Conservation (phyloP, 1,140 invertebrate genomes). For the Apis florea region DNA sequence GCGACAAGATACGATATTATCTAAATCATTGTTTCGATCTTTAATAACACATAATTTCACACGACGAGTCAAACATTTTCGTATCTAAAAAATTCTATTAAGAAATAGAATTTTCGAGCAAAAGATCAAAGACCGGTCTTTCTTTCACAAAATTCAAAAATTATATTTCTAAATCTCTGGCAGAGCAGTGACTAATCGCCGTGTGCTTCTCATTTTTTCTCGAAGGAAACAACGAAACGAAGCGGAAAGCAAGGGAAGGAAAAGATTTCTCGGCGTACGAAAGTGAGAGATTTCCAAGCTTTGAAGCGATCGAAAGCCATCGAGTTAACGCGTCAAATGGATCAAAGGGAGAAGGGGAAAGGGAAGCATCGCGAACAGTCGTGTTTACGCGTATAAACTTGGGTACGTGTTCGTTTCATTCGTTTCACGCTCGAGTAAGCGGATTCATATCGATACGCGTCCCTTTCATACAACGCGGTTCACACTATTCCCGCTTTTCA, state of each 20-base stretch:
- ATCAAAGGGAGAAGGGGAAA: slow-evolving; percentile 34
- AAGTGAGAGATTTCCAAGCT: slow-evolving; percentile 43
- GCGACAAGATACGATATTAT: too few species aligned
- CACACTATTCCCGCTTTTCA: slow-evolving; percentile 27
- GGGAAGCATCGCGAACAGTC: slow-evolving; percentile 30
- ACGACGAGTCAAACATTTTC: too few species aligned
- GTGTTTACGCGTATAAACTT: slow-evolving; percentile 47
- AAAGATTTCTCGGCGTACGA: slow-evolving; percentile 32
- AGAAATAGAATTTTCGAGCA: too few species aligned
- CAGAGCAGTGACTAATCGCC: too few species aligned
- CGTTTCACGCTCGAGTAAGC: slow-evolving; percentile 40
- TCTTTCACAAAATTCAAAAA: too few species aligned
- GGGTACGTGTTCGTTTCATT: slow-evolving; percentile 23
- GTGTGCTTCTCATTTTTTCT: neutral
- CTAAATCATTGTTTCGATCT: too few species aligned
- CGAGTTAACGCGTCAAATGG: slow-evolving; percentile 42
- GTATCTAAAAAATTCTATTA: too few species aligned
- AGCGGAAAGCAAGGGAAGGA: slow-evolving; percentile 9
- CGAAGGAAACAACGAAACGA: neutral
- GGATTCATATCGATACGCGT: slow-evolving; percentile 51
- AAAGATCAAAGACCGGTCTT: too few species aligned
- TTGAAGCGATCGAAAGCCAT: slow-evolving; percentile 57
- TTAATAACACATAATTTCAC: too few species aligned
- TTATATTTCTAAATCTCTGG: too few species aligned
- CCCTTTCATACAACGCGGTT: slow-evolving; percentile 25